These are phyloP conservation scores for Seira musarum DNA, from an alignment of 2,888 invertebrate genomes.

Conservation along the genomic window DNA sequence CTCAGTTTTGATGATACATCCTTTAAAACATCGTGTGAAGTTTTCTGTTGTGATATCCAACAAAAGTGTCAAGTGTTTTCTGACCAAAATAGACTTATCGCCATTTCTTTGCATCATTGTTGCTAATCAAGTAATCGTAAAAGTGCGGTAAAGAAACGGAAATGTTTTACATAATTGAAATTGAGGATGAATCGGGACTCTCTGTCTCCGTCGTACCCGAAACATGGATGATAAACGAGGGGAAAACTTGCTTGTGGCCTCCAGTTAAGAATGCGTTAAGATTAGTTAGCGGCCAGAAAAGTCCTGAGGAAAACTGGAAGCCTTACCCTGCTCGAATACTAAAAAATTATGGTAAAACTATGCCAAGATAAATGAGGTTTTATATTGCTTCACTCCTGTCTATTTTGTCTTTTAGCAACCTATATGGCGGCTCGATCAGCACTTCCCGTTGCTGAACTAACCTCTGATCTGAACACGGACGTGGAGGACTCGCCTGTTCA, in stretches of 20 bases:
- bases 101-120: neutral
- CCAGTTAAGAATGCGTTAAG: neutral
- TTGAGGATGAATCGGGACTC: neutral
- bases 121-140: too few relatives aligned
- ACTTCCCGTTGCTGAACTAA: neutral
- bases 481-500: too few relatives aligned
- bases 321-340: neutral
- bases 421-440: neutral
- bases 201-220: neutral
- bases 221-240: neutral
- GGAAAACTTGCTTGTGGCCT: neutral
- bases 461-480: neutral
- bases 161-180: neutral
- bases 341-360: neutral
- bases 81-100: neutral
- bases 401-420: conserved; percentile 1
- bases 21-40: neutral
- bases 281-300: neutral
- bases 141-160: neutral
- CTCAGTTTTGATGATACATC: neutral
- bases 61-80: neutral
- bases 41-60: neutral
- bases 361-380: neutral
- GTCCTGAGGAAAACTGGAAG: neutral
- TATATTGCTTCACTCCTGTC: neutral